Percentiles rank a stretch among this genome's conserved stretches.
Evolutionary conservation across 2,888 invertebrate genomes (phyloP).

Genomic region (Caenorhabditis sp.): DNA sequence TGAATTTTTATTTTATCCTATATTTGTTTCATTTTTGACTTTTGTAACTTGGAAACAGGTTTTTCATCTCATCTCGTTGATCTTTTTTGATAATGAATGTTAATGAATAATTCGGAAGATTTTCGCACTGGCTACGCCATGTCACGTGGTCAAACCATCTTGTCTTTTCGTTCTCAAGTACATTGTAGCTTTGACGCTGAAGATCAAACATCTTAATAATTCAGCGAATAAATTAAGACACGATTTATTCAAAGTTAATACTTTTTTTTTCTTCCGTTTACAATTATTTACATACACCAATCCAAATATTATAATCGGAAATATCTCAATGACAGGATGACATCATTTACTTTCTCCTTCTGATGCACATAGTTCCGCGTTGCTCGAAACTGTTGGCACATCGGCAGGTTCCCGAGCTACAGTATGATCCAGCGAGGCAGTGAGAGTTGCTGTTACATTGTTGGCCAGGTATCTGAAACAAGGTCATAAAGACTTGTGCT

Average conservation of each 20-base stretch:
- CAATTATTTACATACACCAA: slow-evolving; percentile 59
- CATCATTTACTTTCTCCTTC: slow-evolving; percentile 58
- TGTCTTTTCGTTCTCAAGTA: too few species aligned
- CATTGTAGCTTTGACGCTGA: neutral
- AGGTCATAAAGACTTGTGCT: neutral
- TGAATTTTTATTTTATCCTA: neutral
- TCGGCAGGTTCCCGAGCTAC: slow-evolving; percentile 59
- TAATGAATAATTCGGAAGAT: slow-evolving; percentile 9
- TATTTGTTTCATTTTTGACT: neutral
- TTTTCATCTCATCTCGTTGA: neutral
- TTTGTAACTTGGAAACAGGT: neutral
- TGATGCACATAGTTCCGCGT: slow-evolving; percentile 69
- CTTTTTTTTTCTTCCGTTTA: slow-evolving; percentile 39
- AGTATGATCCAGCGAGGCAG: slow-evolving; percentile 61
- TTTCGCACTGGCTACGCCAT: neutral
- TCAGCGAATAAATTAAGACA: slow-evolving; percentile 35
- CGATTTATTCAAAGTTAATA: slow-evolving; percentile 35
- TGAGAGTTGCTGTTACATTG: slow-evolving; percentile 54
- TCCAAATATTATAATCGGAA: slow-evolving; percentile 59
- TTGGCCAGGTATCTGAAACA: slow-evolving; percentile 62
- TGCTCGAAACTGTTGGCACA: slow-evolving; percentile 69
- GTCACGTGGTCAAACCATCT: slow-evolving; percentile 51
- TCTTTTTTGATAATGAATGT: neutral
- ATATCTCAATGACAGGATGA: neutral
- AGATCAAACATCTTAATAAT: slow-evolving; percentile 38